These are phyloP conservation scores for Andrena marginata DNA, from an alignment of 2,888 invertebrate genomes.

Conservation along the genomic window DNA sequence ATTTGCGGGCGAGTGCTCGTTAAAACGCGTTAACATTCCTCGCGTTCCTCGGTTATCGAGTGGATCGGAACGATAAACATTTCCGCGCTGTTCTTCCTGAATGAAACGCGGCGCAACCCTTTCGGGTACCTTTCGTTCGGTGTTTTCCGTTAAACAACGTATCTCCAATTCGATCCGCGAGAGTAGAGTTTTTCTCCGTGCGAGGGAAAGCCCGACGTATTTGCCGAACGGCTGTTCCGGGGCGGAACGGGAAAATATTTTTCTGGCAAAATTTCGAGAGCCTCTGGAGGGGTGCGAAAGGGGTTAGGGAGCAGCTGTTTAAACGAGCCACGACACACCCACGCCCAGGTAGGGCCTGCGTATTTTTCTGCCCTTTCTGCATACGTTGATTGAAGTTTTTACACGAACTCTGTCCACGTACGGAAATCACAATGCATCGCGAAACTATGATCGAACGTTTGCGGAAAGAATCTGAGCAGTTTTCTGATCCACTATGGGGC, in stretches of 20 bases:
- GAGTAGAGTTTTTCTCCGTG: slow-evolving; percentile 5
- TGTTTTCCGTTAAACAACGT: neutral
- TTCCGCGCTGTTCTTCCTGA: neutral
- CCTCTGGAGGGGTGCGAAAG: slow-evolving; percentile 64
- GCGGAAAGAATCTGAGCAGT: no score
- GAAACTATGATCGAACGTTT: no score
- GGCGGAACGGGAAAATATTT: slow-evolving; percentile 75
- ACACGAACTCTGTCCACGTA: neutral
- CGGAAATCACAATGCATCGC: no score
- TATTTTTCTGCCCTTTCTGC: slow-evolving; percentile 3
- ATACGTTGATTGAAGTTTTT: slow-evolving; percentile 1
- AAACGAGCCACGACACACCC: slow-evolving; percentile 70
- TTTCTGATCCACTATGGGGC: no score
- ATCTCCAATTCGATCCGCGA: neutral
- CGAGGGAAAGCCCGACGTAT: slow-evolving; percentile 60
- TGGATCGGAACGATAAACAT: neutral
- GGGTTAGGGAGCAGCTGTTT: slow-evolving; percentile 79
- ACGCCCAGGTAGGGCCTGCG: slow-evolving; percentile 47
- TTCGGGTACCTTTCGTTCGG: neutral
- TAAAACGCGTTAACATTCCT: slow-evolving; percentile 32
- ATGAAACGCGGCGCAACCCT: no score
- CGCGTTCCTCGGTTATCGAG: neutral
- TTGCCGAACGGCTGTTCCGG: slow-evolving; percentile 60
- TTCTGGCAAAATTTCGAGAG: slow-evolving; percentile 63
- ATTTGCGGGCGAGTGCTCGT: slow-evolving; percentile 34